Evolutionary conservation across 1,140 invertebrate species (phyloP).

Genomic region (Brachionus plicatilis): DNA sequence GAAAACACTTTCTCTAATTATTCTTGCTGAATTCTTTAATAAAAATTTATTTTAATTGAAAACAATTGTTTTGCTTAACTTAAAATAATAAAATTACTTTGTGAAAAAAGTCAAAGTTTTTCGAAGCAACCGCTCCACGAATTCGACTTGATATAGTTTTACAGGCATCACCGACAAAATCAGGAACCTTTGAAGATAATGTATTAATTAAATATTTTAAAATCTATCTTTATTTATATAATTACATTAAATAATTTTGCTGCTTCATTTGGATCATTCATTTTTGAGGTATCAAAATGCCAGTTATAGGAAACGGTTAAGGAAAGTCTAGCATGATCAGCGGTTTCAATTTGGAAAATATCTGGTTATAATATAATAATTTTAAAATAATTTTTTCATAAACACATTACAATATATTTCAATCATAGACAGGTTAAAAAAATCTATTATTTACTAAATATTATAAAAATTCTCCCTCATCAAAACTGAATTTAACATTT

Average conservation of each 20-base stretch:
- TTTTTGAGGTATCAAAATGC: conserved; percentile 35
- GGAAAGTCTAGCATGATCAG: conserved; percentile 51
- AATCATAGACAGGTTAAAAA: too few species aligned
- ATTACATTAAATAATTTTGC: conserved; percentile 16
- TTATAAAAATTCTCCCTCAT: too few species aligned
- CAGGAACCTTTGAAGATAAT: conserved; percentile 47
- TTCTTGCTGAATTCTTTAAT: conserved; percentile 45
- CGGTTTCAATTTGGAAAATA: conserved; percentile 49
- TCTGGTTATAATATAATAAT: too few species aligned
- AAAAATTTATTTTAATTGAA: neutral
- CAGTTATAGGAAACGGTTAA: conserved; percentile 51
- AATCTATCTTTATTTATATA: neutral
- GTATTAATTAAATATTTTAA: conserved; percentile 42
- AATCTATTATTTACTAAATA: too few species aligned
- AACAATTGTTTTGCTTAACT: neutral
- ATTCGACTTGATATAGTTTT: conserved; percentile 50
- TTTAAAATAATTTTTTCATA: too few species aligned
- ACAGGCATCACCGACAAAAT: conserved; percentile 53
- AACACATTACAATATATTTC: too few species aligned
- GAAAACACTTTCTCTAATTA: conserved; percentile 52
- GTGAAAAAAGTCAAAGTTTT: conserved; percentile 53
- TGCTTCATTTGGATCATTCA: conserved; percentile 9
- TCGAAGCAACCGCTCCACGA: conserved; percentile 47
- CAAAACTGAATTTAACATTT: too few species aligned
- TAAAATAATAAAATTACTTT: neutral